Evolutionary conservation across 1,140 invertebrate species (phyloP), one percentile per base, ranked within the genome.

Genomic region (Maconellicoccus hirsutus): DNA sequence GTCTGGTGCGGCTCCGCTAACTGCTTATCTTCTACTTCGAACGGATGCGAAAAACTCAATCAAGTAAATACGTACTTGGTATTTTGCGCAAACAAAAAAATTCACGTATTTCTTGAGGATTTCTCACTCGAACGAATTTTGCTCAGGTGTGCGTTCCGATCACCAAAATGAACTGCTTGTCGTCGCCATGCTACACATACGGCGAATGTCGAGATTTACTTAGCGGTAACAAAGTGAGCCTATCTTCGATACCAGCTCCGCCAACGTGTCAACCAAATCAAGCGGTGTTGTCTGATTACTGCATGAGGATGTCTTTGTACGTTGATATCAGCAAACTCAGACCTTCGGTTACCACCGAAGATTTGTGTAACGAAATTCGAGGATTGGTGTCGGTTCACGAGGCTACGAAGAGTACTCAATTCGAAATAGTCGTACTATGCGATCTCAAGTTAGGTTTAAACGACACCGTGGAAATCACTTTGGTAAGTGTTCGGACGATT

Each of bases 1-100:
- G 86, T 94, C 21, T 92, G 90, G 90, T 92, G 90, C 76, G 90
- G 90, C 4, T 82, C 89, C 23, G 84, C 85, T n/a, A 91, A 92
- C 77, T 93, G 90, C 76, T 80, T 90, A 33, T 83, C 72, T 78
- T 78, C 8, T 81, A 76, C 71, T 77, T 77, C 8, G 33, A 79
- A 83, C 0, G 78, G 80, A 74, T 72, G 77, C 71, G 82, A 86
- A 77, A 79, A 82, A 74, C 78, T 83, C 70, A 81, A 86, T 75
- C 83, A 85, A 81, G 81, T 82, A 72, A 75, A 63, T 70, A 26
- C 23, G n/a, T n/a, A n/a, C n/a, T n/a, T n/a, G n/a, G n/a, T n/a
- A n/a, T n/a, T n/a, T n/a, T n/a, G n/a, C n/a, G n/a, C n/a, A n/a
- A n/a, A n/a, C n/a, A n/a, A n/a, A n/a, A n/a, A n/a, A n/a, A n/a